Base-by-base conservation (phyloP, 2,888 invertebrate species). In the Dynastes hyllus region DNA sequence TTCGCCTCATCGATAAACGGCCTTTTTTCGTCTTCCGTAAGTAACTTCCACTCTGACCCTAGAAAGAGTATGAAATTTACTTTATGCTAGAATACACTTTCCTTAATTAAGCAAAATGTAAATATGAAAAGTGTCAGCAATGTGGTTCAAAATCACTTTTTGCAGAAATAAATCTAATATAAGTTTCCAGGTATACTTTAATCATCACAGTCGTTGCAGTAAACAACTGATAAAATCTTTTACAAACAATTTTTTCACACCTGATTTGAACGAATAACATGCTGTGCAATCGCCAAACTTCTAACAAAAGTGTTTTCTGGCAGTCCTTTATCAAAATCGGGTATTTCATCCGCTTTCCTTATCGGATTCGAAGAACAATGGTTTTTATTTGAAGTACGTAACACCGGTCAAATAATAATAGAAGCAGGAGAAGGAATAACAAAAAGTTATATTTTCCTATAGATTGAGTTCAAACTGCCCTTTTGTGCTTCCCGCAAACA, bases 1-100 rank as follows among this genome's bases (percentile, higher is more conserved):
- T 98, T 98, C 13, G 98, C 98, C 88, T 98, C 98, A 88, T 98
- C 98, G 83, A 98, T 98, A 90, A 98, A 98, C 37, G 98, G 98
- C 86, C 98, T 92, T 90, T 98, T 98, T 87, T 98, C 97, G 83
- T 96, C 95, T 90, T 98, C 98, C 1, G 95, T 94, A 65, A 98
- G 91, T 76, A 96, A 91, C 89, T 98, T 98, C 98, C 98, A 98
- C 91, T 98, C 97, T 13, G 97, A 97, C 83, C 98, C 94, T 95
- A 90, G 9, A 89, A 87, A 77, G 53, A 53, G 40, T 66, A 16
- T 22, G 5, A 4, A 11, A 40, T 45, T n/a, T 16, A n/a, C 53
- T 50, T 32, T 55, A 58, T 58, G 0, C 22, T 58, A 22, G 9
- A 58, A 58, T 22, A 16, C 9, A 22, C 5, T 58, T 22, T 22